Conservation (phyloP, 2,888 invertebrate genomes). For the Sepioteuthis lessoniana region DNA sequence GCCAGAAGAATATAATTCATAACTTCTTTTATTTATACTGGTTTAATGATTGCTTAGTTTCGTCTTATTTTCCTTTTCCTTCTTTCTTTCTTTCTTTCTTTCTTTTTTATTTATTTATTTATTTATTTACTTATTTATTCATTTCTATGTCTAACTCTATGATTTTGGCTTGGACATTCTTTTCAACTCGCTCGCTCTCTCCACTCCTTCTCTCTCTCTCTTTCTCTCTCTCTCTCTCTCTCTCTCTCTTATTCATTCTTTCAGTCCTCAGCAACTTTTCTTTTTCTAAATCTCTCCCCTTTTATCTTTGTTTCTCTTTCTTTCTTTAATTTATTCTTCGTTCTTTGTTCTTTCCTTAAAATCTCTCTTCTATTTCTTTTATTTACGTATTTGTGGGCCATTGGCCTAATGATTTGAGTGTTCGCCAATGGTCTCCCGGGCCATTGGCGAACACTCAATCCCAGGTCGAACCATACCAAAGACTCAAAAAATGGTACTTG, state of each 20-base stretch:
- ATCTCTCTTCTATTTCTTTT: too few relatives aligned
- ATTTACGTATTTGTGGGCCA: too few relatives aligned
- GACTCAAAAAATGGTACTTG: too few relatives aligned
- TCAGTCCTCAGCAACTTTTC: neutral
- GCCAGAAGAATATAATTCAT: too few relatives aligned
- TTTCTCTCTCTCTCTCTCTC: neutral
- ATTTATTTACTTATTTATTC: neutral
- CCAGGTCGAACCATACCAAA: too few relatives aligned
- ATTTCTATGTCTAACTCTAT: too few relatives aligned
- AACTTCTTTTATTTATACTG: too few relatives aligned
- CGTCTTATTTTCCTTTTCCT: neutral
- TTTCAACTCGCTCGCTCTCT: too few relatives aligned
- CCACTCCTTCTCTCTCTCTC: neutral
- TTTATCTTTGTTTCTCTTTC: neutral
- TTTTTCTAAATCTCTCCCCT: neutral
- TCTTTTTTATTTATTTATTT: neutral
- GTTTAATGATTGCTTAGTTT: neutral
- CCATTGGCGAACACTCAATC: too few relatives aligned
- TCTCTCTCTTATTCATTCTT: neutral
- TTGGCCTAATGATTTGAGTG: too few relatives aligned
- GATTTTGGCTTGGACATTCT: too few relatives aligned
- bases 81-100: neutral
- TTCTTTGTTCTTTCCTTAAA: neutral
- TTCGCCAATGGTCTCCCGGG: too few relatives aligned
- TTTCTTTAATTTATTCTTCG: neutral